phyloP scores from a whole-genome alignment of 2,797 vertebrate species.

The Leuciscus waleckii region DNA sequence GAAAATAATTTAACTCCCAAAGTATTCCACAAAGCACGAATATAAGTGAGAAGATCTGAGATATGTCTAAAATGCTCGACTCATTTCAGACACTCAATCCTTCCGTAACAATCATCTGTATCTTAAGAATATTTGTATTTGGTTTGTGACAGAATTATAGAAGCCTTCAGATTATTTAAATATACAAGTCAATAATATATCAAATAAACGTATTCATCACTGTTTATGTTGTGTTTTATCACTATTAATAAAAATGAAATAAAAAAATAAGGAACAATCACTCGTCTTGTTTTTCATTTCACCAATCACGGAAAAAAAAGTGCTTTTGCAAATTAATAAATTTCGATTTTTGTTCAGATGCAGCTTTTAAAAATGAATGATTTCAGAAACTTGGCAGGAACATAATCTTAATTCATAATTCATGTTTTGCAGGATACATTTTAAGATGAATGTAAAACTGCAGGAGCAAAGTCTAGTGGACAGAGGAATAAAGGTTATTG shows the following conservation, averaged over 20 bases:
- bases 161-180: conserved; percentile 24
- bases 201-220: conserved; percentile 12
- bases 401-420: conserved; percentile 1
- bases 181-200: conserved; percentile 6
- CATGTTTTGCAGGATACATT: background rate
- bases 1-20: conserved; percentile 62
- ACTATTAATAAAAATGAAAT: conserved; percentile 28
- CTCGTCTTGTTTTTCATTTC: conserved; percentile 39
- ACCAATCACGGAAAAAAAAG: conserved; percentile 51
- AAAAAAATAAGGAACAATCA: conserved; percentile 52
- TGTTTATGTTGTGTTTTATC: conserved; percentile 30
- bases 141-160: conserved; percentile 32
- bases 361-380: background rate
- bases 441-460: conserved; percentile 1
- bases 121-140: conserved; percentile 44
- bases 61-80: conserved; percentile 29
- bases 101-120: conserved; percentile 41
- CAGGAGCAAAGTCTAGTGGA: background rate
- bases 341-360: background rate
- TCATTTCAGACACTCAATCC: conserved; percentile 31
- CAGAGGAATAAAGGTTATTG: conserved; percentile 13
- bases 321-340: conserved; percentile 45
- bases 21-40: conserved; percentile 39
- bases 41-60: conserved; percentile 37
- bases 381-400: background rate